phyloP scores from a whole-genome alignment of 2,113 vertebrate species.

The Ranitomeya imitator region DNA sequence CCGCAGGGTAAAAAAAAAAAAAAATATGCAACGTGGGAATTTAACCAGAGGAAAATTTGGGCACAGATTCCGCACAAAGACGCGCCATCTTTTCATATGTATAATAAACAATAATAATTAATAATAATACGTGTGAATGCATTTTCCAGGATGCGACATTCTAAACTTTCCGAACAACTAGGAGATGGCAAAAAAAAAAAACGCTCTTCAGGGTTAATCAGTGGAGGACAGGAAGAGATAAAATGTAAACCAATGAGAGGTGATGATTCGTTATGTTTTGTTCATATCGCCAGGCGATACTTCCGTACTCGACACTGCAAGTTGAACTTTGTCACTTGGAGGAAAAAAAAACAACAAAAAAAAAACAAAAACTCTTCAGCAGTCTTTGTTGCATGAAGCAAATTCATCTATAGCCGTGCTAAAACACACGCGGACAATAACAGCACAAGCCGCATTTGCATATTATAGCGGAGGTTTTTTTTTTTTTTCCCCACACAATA shows the following conservation, averaged over 20 bases:
- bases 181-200: background rate
- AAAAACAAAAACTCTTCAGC: background rate
- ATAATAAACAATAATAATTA: too few species aligned
- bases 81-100: background rate
- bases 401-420: conserved; percentile 1
- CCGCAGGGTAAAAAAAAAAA: too few species aligned
- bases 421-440: background rate
- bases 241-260: conserved; percentile 50
- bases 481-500: background rate
- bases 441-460: conserved; percentile 5
- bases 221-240: conserved; percentile 51
- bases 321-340: conserved; percentile 42
- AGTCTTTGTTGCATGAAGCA: background rate
- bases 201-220: conserved; percentile 33
- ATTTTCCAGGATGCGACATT: background rate
- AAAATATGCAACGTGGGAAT: too few species aligned
- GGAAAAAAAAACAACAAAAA: conserved; percentile 12
- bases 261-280: conserved; percentile 51
- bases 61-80: too few species aligned
- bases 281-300: conserved; percentile 45
- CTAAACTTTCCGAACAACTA: background rate
- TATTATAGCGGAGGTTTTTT: conserved; percentile 13
- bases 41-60: too few species aligned
- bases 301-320: conserved; percentile 29
- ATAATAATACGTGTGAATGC: background rate